These are phyloP conservation scores for Australoheros scitulus DNA, from an alignment of 2,113 vertebrate species.

Conservation along the genomic window DNA sequence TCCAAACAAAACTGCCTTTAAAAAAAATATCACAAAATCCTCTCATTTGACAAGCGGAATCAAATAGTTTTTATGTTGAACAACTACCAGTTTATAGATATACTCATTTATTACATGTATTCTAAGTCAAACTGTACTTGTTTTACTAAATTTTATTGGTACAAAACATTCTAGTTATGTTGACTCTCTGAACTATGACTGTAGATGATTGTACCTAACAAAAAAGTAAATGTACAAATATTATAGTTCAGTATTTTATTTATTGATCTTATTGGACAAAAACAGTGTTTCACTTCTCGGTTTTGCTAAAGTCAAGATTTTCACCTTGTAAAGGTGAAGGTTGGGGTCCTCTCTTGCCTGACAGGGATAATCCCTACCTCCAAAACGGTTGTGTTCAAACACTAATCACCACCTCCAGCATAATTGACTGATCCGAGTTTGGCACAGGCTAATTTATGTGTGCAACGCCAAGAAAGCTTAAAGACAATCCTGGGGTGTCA, in stretches of 20 bases:
- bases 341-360: slow-evolving; percentile 61
- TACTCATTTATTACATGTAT: not conserved
- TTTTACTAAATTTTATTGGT: not conserved
- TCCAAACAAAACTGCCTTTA: not conserved
- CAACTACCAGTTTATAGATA: not conserved
- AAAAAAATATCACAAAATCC: not conserved
- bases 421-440: slow-evolving; percentile 72
- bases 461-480: slow-evolving; percentile 73
- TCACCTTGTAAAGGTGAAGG: slow-evolving; percentile 76
- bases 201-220: slow-evolving; percentile 5
- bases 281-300: slow-evolving; percentile 25
- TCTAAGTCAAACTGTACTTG: not conserved
- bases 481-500: slow-evolving; percentile 75
- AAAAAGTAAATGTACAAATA: slow-evolving; percentile 7
- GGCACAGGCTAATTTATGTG: slow-evolving; percentile 77
- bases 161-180: not conserved
- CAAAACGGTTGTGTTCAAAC: slow-evolving; percentile 76
- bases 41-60: not conserved
- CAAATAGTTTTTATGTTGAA: not conserved
- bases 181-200: slow-evolving; percentile 1
- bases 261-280: not conserved
- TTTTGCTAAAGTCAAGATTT: slow-evolving; percentile 32
- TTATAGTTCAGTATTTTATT: not conserved
- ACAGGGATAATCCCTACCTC: slow-evolving; percentile 74
- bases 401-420: slow-evolving; percentile 73